Base-by-base conservation (phyloP, 2,113 vertebrate genomes). In the Ivindomyrus marchei region DNA sequence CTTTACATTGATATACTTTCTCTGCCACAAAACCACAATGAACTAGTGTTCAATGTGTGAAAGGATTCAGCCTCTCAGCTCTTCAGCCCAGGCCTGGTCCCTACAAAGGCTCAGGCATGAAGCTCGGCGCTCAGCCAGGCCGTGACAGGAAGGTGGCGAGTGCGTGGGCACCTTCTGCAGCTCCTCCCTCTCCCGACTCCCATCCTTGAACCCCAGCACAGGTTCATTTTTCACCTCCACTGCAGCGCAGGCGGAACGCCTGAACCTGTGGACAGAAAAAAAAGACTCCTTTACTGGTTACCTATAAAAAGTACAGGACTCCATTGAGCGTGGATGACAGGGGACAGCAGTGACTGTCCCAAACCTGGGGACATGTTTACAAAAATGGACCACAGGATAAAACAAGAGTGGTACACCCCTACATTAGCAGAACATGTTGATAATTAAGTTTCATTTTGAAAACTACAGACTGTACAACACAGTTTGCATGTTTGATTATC, bases 191-290 rank as follows among this genome's bases (percentile, higher is more conserved):
- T 99, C 98, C 0, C 95, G 92, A 91, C 97, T 98, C 13, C 97
- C 97, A 0, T 93, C 92, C 0, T 91, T 95, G 91, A 98, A 99
- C 0, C 95, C 94, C 21, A 99, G 94, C 92, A 99, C 91, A 0
- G 98, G 98, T 90, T 99, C 98, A 0, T 99, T 99, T 93, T 96
- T 94, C 91, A 99, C 98, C 88, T 96, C 93, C 90, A 96, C 91
- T 0, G 96, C 92, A 0, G 95, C 92, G 86, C 88, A 46, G 0
- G 96, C 93, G 89, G 92, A 95, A 88, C 96, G 96, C 15, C 91
- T 93, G 86, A 96, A 95, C 94, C 98, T 99, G 89, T 0, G 46
- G 70, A 8, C 87, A 21, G n/a, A 45, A 62, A 87, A 62, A 87
- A 31, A 11, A 49, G 70, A 62, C 31, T 11, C 8, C 31, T 80